Percentiles rank a stretch among this genome's conserved stretches.
These are phyloP conservation scores for Zoanthus sansibaricus DNA, from an alignment of 92 coral and sea anemone genomes.

Conservation along the genomic window DNA sequence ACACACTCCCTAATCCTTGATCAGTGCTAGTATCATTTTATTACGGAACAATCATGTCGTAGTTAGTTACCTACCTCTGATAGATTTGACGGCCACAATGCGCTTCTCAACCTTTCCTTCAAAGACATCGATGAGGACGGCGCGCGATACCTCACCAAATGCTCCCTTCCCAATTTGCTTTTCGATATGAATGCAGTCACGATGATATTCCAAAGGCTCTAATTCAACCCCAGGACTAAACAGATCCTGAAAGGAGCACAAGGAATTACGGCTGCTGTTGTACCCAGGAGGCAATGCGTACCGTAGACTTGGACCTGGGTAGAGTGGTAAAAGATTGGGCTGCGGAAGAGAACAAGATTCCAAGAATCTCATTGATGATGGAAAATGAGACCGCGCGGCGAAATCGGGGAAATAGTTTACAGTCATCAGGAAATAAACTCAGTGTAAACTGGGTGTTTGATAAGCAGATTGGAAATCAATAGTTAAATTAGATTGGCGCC, in stretches of 20 bases:
- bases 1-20: no score
- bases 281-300: conserved; percentile 40
- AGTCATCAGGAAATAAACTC: background rate
- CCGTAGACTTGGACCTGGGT: conserved; percentile 18
- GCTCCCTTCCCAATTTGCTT: conserved; percentile 42
- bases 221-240: conserved; percentile 12
- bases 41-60: no score
- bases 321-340: conserved; percentile 22
- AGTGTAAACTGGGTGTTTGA: background rate
- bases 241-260: conserved; percentile 41
- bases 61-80: conserved; percentile 4
- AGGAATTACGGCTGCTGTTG: conserved; percentile 32
- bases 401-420: background rate
- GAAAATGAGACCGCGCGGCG: background rate
- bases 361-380: background rate
- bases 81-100: conserved; percentile 29
- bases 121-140: conserved; percentile 32
- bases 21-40: no score
- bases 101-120: conserved; percentile 36
- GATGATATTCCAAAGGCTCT: conserved; percentile 33
- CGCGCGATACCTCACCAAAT: conserved; percentile 40
- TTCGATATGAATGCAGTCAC: conserved; percentile 46
- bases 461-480: background rate
- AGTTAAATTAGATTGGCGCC: no score
- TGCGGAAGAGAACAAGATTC: background rate